Evolutionary conservation across 1,140 invertebrate genomes (phyloP).

Genomic region (Papilio aristodemus): DNA sequence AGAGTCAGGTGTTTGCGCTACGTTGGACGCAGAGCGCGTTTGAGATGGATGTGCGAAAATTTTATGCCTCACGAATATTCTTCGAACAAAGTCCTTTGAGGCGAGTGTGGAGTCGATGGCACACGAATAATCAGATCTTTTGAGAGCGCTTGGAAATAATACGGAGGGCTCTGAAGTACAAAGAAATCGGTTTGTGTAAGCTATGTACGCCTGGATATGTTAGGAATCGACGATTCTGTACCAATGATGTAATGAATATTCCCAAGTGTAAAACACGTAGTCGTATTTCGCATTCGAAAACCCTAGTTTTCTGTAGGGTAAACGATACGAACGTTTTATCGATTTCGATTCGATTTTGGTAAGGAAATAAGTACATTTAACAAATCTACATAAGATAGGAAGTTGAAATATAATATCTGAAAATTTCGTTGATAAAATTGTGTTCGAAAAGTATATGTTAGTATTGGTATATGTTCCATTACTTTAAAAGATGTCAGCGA

Average conservation of each 20-base stretch:
- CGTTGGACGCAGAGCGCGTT: not conserved
- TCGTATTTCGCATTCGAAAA: not conserved
- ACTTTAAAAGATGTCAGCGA: not conserved
- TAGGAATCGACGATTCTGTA: constrained; percentile 12
- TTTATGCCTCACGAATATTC: constrained; percentile 24
- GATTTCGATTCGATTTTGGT: too few species aligned
- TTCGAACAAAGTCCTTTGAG: constrained; percentile 1
- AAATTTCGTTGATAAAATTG: too few species aligned
- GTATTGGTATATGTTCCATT: not conserved
- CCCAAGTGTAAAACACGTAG: not conserved
- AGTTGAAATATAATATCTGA: too few species aligned
- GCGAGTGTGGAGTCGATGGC: constrained; percentile 24
- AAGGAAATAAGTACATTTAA: too few species aligned
- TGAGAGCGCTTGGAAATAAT: constrained; percentile 11
- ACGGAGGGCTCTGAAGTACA: constrained; percentile 1
- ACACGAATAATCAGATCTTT: constrained; percentile 22
- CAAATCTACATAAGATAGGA: too few species aligned
- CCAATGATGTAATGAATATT: not conserved
- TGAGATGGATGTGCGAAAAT: constrained; percentile 6
- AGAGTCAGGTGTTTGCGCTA: not conserved
- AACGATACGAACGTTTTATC: too few species aligned
- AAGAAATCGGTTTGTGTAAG: constrained; percentile 28
- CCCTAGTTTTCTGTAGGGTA: too few species aligned
- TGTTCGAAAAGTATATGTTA: too few species aligned
- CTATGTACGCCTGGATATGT: constrained; percentile 9